These are phyloP conservation scores for Cenopis cana DNA, from an alignment of 2,888 invertebrate genomes.

Conservation along the genomic window DNA sequence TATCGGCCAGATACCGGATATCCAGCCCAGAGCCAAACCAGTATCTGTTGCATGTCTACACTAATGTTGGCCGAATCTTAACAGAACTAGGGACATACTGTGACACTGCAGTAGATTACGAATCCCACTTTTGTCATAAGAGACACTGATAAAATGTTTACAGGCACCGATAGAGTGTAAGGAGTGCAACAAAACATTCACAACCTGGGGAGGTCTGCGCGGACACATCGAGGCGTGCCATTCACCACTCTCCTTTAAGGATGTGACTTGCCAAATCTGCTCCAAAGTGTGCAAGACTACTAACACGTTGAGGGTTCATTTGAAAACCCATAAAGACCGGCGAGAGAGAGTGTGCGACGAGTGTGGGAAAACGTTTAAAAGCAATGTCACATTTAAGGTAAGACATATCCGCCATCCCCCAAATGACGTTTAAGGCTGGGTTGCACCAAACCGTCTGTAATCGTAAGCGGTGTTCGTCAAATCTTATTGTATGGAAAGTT, in stretches of 20 bases:
- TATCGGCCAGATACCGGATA: too few relatives aligned
- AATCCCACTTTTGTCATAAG: too few relatives aligned
- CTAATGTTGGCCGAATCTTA: too few relatives aligned
- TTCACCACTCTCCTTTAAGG: constrained; percentile 59
- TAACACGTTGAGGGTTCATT: constrained; percentile 67
- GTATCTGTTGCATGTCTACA: too few relatives aligned
- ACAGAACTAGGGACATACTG: too few relatives aligned
- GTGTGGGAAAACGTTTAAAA: constrained; percentile 70
- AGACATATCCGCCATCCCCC: too few relatives aligned
- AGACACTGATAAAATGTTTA: constrained; percentile 31
- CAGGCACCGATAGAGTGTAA: constrained; percentile 63
- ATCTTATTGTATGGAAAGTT: too few relatives aligned
- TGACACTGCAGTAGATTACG: too few relatives aligned
- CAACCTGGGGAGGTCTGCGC: constrained; percentile 67
- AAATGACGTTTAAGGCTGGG: too few relatives aligned
- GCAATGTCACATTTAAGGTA: constrained; percentile 65
- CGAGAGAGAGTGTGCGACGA: constrained; percentile 68
- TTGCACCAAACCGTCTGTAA: too few relatives aligned
- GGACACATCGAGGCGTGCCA: constrained; percentile 70
- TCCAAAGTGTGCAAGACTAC: constrained; percentile 70
- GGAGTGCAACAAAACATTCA: constrained; percentile 71
- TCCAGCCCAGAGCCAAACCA: too few relatives aligned
- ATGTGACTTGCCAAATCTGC: constrained; percentile 68
- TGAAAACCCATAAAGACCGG: constrained; percentile 63
- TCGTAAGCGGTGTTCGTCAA: too few relatives aligned